These are phyloP conservation scores for Dolichomitus sp. DNA, from an alignment of 2,888 invertebrate species.

Conservation along the genomic window DNA sequence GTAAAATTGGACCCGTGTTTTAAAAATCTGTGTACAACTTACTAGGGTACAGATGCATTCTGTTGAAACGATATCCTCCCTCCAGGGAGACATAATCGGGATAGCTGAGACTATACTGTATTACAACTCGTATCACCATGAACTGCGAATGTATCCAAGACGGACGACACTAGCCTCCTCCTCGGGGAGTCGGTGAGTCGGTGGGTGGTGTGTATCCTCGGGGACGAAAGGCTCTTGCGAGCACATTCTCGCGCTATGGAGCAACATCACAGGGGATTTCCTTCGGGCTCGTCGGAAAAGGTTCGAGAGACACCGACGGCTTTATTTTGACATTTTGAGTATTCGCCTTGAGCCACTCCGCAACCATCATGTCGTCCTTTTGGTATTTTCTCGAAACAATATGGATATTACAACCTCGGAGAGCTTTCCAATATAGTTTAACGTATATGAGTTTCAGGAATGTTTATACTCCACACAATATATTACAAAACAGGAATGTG, in stretches of 20 bases:
- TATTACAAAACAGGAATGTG: too few species aligned
- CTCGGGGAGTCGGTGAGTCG: constrained; percentile 21
- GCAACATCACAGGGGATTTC: constrained; percentile 41
- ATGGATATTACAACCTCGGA: constrained; percentile 1
- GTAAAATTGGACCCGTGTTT: too few species aligned
- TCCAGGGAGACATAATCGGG: too few species aligned
- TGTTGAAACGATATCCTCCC: neutral
- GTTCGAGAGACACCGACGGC: constrained; percentile 21
- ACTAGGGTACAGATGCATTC: too few species aligned
- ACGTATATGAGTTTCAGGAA: neutral
- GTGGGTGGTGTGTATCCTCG: constrained; percentile 7
- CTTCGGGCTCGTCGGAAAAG: constrained; percentile 47
- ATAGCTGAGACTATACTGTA: constrained; percentile 4
- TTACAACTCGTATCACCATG: neutral
- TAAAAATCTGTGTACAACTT: too few species aligned
- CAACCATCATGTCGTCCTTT: neutral
- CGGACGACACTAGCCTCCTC: neutral
- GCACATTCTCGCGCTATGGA: constrained; percentile 21
- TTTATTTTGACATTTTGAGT: constrained; percentile 21
- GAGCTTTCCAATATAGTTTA: neutral
- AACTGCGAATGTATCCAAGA: neutral
- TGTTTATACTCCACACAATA: too few species aligned
- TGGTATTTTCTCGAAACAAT: neutral
- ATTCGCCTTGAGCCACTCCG: constrained; percentile 3
- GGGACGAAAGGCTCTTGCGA: neutral